These are phyloP conservation scores for Merodon equestris DNA, from an alignment of 2,888 invertebrate genomes.

Conservation along the genomic window DNA sequence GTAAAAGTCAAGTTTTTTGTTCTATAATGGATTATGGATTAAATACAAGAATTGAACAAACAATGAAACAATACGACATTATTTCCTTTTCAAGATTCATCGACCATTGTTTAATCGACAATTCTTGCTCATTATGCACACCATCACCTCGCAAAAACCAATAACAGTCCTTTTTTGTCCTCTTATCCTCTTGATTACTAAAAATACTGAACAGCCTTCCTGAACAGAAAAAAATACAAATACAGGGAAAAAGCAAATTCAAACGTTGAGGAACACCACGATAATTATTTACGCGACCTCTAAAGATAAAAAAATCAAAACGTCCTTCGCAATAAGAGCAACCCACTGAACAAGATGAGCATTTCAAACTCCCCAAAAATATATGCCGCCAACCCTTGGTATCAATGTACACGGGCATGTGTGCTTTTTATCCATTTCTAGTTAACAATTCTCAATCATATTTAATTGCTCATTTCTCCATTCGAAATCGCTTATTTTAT, in stretches of 20 bases:
- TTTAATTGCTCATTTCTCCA: slow-evolving; percentile 68
- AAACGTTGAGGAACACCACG: slow-evolving; percentile 3
- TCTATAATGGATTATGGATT: too few relatives aligned
- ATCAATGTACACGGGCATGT: slow-evolving; percentile 39
- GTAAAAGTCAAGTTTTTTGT: too few relatives aligned
- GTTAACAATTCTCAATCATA: slow-evolving; percentile 67
- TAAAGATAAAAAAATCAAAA: slow-evolving; percentile 31
- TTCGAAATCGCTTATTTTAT: slow-evolving; percentile 57
- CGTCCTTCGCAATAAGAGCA: slow-evolving; percentile 17
- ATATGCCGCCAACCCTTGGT: slow-evolving; percentile 13
- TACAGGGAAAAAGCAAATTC: neutral
- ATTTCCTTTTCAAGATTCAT: slow-evolving; percentile 48
- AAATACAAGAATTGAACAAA: too few relatives aligned
- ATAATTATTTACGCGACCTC: slow-evolving; percentile 67
- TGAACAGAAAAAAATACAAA: slow-evolving; percentile 42
- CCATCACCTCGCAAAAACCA: slow-evolving; percentile 53
- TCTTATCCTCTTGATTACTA: slow-evolving; percentile 22
- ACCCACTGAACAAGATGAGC: slow-evolving; percentile 39
- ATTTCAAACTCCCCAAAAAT: slow-evolving; percentile 17
- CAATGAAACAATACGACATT: too few relatives aligned
- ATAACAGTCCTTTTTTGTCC: slow-evolving; percentile 18
- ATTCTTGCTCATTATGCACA: slow-evolving; percentile 65
- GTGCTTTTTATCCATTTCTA: slow-evolving; percentile 58
- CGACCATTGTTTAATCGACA: slow-evolving; percentile 60
- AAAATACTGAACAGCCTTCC: slow-evolving; percentile 18